These are phyloP conservation scores for Drosophila azteca DNA, from an alignment of 1,140 invertebrate genomes.

Conservation along the genomic window DNA sequence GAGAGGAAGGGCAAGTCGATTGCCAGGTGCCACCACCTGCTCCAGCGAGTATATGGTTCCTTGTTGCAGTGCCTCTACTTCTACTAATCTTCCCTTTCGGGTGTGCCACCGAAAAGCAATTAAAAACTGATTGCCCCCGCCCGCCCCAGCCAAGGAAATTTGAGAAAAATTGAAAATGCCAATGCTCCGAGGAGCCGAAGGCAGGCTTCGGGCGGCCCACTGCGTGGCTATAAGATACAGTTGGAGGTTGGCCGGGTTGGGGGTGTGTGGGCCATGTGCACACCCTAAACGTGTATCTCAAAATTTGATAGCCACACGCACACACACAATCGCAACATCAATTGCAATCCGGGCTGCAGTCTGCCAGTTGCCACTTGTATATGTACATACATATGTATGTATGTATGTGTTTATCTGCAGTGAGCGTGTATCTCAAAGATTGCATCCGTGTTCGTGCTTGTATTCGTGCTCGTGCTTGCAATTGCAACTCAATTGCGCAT, in stretches of 20 bases:
- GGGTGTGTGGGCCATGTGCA: constrained; percentile 50
- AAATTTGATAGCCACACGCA: constrained; percentile 70
- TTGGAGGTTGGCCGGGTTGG: constrained; percentile 23
- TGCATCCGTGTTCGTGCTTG: constrained; percentile 72
- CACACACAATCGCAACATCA: constrained; percentile 21
- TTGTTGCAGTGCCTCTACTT: constrained; percentile 5
- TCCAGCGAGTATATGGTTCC: not conserved
- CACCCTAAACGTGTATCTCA: constrained; percentile 81
- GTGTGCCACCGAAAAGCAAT: constrained; percentile 56
- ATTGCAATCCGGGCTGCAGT: constrained; percentile 22
- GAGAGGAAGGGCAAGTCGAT: constrained; percentile 33
- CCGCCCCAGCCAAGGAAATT: constrained; percentile 20
- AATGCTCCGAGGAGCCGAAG: not conserved
- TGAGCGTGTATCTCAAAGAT: constrained; percentile 61
- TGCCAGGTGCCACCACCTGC: constrained; percentile 39
- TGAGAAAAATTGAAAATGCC: constrained; percentile 71
- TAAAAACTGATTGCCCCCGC: constrained; percentile 67
- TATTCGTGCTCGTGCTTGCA: constrained; percentile 52
- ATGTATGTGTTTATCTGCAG: constrained; percentile 1
- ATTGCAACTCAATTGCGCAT: constrained; percentile 83
- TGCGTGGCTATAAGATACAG: constrained; percentile 53
- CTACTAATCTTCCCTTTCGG: not conserved
- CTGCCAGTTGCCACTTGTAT: constrained; percentile 24
- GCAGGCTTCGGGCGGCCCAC: constrained; percentile 1
- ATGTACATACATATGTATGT: constrained; percentile 7